These are phyloP conservation scores for Chionomys nivalis DNA, from an alignment of 2,113 vertebrate genomes.

Conservation along the genomic window DNA sequence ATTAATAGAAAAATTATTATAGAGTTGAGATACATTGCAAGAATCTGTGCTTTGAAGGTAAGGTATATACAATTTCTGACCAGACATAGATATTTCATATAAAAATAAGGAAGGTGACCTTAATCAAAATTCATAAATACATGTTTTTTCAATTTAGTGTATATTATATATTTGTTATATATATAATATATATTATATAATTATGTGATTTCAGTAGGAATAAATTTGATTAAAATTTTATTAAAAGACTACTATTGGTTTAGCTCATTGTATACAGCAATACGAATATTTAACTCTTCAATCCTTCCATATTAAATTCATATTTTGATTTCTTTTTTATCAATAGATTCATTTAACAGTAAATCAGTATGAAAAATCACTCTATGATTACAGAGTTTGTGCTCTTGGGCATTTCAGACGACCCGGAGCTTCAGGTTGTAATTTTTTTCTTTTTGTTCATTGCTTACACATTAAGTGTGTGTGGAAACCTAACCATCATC, in stretches of 20 bases:
- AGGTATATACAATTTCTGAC: not conserved
- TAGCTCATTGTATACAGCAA: not conserved
- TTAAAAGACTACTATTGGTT: not conserved
- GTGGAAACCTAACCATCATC: conserved; percentile 55
- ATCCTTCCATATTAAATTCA: not conserved
- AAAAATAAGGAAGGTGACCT: not conserved
- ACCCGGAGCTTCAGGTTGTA: conserved; percentile 9
- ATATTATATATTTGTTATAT: not conserved
- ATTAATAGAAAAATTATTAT: not conserved
- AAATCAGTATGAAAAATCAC: conserved; percentile 41
- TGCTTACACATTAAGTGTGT: conserved; percentile 22
- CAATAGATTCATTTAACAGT: conserved; percentile 1
- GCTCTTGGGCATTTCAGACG: conserved; percentile 33
- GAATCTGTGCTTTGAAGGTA: not conserved
- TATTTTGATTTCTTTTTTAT: not conserved
- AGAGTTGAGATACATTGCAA: not conserved
- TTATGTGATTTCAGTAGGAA: not conserved
- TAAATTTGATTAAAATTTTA: not conserved
- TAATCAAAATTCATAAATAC: no score
- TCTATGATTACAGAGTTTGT: conserved; percentile 40
- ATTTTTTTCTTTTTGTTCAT: conserved; percentile 59
- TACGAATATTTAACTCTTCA: not conserved
- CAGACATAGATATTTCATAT: not conserved
- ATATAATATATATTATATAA: not conserved
- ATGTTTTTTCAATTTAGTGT: not conserved